Percentiles rank a stretch among this genome's conserved stretches.
Conservation (phyloP, 1,140 invertebrate species). For the Drosophila orena region DNA sequence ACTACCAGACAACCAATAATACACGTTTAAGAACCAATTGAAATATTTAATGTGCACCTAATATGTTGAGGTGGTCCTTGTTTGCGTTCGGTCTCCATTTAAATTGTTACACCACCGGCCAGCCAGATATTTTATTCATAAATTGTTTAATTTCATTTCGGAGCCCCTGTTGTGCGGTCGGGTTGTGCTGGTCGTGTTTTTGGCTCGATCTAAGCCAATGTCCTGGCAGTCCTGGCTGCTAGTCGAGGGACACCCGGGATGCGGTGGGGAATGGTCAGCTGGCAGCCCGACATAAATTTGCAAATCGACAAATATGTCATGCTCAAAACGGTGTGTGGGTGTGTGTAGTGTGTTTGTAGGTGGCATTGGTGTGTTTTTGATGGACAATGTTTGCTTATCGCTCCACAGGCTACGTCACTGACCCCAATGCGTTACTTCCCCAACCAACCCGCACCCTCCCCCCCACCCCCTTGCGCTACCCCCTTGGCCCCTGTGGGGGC, state of each 20-base stretch:
- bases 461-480: too few species aligned
- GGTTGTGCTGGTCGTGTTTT: constrained; percentile 36
- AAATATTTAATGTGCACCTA: constrained; percentile 2
- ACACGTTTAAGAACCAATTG: constrained; percentile 7
- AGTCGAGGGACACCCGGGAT: neutral
- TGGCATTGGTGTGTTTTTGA: constrained; percentile 76
- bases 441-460: too few species aligned
- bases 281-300: constrained; percentile 69
- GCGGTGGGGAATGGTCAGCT: constrained; percentile 12
- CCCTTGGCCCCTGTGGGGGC: constrained; percentile 16
- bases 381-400: constrained; percentile 81
- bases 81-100: constrained; percentile 2
- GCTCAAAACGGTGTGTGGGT: constrained; percentile 58
- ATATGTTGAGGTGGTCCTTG: neutral
- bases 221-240: constrained; percentile 17
- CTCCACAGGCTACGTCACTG: constrained; percentile 49
- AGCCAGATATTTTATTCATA: constrained; percentile 50
- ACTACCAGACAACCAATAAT: neutral
- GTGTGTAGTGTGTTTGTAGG: constrained; percentile 10
- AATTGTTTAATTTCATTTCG: constrained; percentile 71
- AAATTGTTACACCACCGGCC: constrained; percentile 3
- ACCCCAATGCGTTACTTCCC: constrained; percentile 31
- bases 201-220: constrained; percentile 41
- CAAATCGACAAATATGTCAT: constrained; percentile 82
- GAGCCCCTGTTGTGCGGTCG: constrained; percentile 36